phyloP scores from a whole-genome alignment of 2,113 vertebrate genomes.

The Charadrius vociferus region DNA sequence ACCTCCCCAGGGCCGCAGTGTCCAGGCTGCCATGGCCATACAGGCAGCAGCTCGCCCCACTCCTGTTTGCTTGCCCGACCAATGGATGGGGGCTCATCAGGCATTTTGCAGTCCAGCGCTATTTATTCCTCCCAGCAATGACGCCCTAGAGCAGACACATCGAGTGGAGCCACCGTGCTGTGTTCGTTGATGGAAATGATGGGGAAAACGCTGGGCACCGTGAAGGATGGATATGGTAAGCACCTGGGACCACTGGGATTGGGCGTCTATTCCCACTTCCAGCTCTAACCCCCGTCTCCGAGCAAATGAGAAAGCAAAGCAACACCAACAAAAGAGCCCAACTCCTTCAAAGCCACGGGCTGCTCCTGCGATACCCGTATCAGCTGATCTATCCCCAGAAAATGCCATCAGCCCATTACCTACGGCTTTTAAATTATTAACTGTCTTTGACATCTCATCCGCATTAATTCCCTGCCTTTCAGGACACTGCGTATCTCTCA shows the following conservation, averaged over 20 bases:
- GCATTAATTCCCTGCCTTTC: neutral
- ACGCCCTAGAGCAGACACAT: neutral
- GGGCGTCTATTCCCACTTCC: neutral
- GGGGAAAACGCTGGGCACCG: rapidly evolving
- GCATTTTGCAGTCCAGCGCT: neutral
- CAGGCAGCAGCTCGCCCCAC: neutral
- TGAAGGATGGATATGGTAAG: neutral
- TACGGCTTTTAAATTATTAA: neutral
- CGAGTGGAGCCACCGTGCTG: neutral
- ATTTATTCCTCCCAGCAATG: neutral
- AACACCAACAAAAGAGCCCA: neutral
- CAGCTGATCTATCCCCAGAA: neutral
- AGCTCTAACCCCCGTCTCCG: neutral
- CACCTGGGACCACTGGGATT: rapidly evolving
- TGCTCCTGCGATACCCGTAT: neutral
- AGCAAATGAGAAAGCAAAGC: neutral
- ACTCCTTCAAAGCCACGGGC: neutral
- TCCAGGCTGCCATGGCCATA: rapidly evolving
- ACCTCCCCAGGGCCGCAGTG: rapidly evolving
- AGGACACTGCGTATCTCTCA: neutral
- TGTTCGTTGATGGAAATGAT: neutral
- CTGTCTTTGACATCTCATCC: neutral
- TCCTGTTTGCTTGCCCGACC: neutral
- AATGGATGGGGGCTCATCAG: rapidly evolving
- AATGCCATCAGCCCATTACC: neutral